Evolutionary conservation across 2,797 vertebrate genomes (phyloP).

Genomic region (Phalloptychus januarius): DNA sequence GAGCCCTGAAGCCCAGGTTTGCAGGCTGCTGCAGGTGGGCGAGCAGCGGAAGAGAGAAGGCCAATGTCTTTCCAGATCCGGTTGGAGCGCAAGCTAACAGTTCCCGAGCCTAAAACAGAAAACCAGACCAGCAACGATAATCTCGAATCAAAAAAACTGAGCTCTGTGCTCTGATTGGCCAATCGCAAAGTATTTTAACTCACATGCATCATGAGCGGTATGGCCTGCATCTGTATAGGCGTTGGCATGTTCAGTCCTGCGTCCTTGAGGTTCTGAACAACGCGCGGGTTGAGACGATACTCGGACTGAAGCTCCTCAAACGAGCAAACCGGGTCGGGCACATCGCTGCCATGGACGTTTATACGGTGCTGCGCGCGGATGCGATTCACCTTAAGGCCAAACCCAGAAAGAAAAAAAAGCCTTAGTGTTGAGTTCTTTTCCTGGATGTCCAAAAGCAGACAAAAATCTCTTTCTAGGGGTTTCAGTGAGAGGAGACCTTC

Average conservation of each 20-base stretch:
- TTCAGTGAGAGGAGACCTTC: conserved; percentile 81
- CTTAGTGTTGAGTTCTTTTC: not conserved
- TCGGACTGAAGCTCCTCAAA: conserved; percentile 91
- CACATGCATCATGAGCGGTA: conserved; percentile 95
- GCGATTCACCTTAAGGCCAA: conserved; percentile 83
- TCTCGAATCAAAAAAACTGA: not conserved
- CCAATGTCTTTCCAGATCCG: conserved; percentile 95
- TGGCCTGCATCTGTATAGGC: conserved; percentile 95
- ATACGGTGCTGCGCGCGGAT: conserved; percentile 88
- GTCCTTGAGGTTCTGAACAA: conserved; percentile 87
- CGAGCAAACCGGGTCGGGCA: conserved; percentile 89
- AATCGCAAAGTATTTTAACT: conserved; percentile 43
- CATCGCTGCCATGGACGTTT: conserved; percentile 88
- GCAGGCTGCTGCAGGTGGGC: conserved; percentile 88
- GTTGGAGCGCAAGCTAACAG: conserved; percentile 95
- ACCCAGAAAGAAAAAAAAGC: not conserved
- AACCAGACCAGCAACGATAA: not conserved
- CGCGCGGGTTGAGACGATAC: conserved; percentile 83
- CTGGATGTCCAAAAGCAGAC: not conserved
- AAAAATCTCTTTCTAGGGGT: not conserved
- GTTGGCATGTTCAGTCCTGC: conserved; percentile 88
- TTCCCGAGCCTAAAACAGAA: conserved; percentile 84
- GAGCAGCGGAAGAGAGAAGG: conserved; percentile 92
- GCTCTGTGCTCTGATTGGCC: rapidly evolving
- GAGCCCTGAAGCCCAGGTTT: conserved; percentile 93